Percentiles rank a stretch among this genome's conserved stretches.
These are phyloP conservation scores for Alcis repandata DNA, from an alignment of 2,888 invertebrate species.

Conservation along the genomic window DNA sequence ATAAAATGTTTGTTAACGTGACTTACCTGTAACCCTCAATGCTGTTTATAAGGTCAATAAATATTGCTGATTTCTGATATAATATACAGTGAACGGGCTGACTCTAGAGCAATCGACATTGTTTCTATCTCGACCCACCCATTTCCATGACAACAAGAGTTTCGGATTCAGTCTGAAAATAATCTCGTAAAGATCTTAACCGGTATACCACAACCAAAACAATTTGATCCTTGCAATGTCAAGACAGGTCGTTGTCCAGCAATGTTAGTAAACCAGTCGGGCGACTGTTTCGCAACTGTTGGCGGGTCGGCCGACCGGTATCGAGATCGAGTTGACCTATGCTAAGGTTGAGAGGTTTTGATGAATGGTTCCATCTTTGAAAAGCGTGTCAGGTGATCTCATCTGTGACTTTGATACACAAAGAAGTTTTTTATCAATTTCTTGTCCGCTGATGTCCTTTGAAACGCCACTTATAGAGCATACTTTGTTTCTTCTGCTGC, in stretches of 20 bases:
- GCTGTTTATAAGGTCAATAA: too few species aligned
- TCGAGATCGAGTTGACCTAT: conserved; percentile 48
- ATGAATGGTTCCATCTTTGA: conserved; percentile 26
- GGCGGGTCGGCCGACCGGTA: conserved; percentile 46
- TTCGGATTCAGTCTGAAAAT: not conserved
- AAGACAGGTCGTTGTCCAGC: conserved; percentile 32
- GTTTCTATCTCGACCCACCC: too few species aligned
- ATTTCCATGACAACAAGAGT: not conserved
- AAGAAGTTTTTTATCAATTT: not conserved
- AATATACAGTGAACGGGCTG: too few species aligned
- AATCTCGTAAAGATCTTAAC: not conserved
- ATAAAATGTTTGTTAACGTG: too few species aligned
- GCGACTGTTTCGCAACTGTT: conserved; percentile 48
- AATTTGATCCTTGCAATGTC: conserved; percentile 25
- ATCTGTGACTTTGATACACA: not conserved
- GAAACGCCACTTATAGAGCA: too few species aligned
- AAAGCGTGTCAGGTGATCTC: not conserved
- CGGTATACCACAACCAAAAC: conserved; percentile 3
- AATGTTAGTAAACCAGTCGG: conserved; percentile 20
- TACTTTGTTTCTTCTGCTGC: too few species aligned
- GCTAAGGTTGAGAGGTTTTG: conserved; percentile 49
- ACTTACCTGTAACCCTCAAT: too few species aligned
- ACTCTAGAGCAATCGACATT: too few species aligned
- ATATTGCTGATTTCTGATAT: too few species aligned
- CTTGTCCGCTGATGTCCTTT: too few species aligned